Base-by-base conservation (phyloP, 2,797 vertebrate genomes). In the Chelmon rostratus region DNA sequence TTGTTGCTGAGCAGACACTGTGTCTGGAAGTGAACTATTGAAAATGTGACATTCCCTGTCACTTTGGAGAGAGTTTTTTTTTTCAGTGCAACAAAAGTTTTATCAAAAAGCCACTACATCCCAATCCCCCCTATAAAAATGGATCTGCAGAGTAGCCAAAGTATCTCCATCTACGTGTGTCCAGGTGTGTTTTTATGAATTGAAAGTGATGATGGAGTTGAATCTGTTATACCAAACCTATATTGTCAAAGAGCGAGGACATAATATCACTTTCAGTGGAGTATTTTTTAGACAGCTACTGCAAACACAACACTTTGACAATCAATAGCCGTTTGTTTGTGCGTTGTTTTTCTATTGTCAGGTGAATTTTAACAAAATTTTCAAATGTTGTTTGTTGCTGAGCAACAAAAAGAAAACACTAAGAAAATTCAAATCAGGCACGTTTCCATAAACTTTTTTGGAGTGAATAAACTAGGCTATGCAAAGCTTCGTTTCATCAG, bases 1-100 rank as follows among this genome's bases (percentile, higher is more conserved):
- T 93, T 94, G 91, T 92, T 92, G 91, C 91, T 89, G 92, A 94
- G 88, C 88, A 90, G 86, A 92, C 90, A 89, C 44, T 76, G 87
- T 91, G 88, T 93, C 81, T 92, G 78, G 75, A 88, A 90, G 90
- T 84, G 79, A 84, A 79, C 89, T 86, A 90, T 89, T 86, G 91
- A 89, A 91, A 93, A 90, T 87, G 80, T 88, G 83, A 89, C 89
- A 90, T 87, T 91, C 68, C 81, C 33, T 78, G 82, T 88, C 86
- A 87, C 84, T 86, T 82, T 86, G 63, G 81, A 59, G 50, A 79
- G 57, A 4, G 35, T 79, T 6, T 68, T 65, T 68, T 72, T 61
- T 62, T 42, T 9, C 13, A 42, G 71, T 35, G 46, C 46, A 64
- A 25, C 47, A 68, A 65, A 76, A 73, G 64, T 74, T 85, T 46